These are phyloP conservation scores for Malachius bipustulatus DNA, from an alignment of 2,888 invertebrate genomes.

Conservation along the genomic window DNA sequence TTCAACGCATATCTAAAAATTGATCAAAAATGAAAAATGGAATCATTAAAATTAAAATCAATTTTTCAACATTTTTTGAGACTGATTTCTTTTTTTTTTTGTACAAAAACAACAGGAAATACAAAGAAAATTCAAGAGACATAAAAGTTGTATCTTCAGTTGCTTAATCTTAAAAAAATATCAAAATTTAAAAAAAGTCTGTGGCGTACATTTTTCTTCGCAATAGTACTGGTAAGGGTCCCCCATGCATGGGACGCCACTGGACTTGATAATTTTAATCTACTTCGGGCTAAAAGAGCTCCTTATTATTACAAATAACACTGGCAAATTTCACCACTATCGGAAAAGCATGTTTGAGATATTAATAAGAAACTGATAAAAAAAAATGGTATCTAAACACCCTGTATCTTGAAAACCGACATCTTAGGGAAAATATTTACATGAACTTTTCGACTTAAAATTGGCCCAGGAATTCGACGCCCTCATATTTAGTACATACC, in stretches of 20 bases:
- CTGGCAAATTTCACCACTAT: neutral
- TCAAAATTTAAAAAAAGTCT: no score
- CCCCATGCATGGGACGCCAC: neutral
- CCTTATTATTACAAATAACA: conserved; percentile 1
- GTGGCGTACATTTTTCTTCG: no score
- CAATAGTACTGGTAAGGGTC: neutral
- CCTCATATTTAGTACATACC: no score
- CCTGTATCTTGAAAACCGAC: conserved; percentile 1
- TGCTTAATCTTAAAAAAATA: no score
- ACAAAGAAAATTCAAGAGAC: no score
- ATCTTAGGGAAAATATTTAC: neutral
- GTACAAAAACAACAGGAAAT: no score
- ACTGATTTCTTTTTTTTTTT: no score
- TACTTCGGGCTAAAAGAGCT: neutral
- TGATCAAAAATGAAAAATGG: no score
- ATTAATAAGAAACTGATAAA: neutral
- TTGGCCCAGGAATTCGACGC: conserved; percentile 1
- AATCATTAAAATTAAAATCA: no score
- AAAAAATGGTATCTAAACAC: neutral
- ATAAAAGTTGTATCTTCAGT: no score
- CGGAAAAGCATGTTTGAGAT: neutral
- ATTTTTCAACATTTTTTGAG: no score
- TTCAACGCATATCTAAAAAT: no score
- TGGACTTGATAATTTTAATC: conserved; percentile 1
- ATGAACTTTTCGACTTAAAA: neutral